Evolutionary conservation across 2,113 vertebrate species (phyloP).

Genomic region (Plectropomus leopardus): DNA sequence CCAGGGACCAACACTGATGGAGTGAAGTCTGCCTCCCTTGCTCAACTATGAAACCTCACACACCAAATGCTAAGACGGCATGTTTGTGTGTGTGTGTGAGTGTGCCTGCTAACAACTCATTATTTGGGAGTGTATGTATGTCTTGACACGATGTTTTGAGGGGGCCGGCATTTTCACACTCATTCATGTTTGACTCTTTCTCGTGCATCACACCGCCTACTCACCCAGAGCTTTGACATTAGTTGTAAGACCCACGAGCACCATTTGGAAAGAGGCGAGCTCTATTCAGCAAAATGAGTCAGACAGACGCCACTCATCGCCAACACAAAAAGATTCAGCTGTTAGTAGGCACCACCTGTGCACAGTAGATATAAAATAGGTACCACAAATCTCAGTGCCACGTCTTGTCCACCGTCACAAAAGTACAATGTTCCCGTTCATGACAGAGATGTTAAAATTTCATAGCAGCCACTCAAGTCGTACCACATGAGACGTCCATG

Average conservation of each 20-base stretch:
- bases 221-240: slow-evolving; percentile 3
- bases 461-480: slow-evolving; percentile 20
- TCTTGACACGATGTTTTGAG: slow-evolving; percentile 15
- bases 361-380: slow-evolving; percentile 10
- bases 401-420: slow-evolving; percentile 1
- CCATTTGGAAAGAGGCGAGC: slow-evolving; percentile 2
- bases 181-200: background rate
- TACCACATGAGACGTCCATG: slow-evolving; percentile 28
- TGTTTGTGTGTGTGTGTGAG: background rate
- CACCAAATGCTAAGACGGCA: background rate
- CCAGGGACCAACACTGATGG: slow-evolving; percentile 62
- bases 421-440: slow-evolving; percentile 2
- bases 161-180: slow-evolving; percentile 2
- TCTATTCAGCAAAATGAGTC: background rate
- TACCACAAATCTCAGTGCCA: background rate
- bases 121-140: background rate
- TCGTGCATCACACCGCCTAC: background rate
- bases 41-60: slow-evolving; percentile 40
- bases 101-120: background rate
- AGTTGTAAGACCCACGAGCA: background rate
- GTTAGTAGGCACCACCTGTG: slow-evolving; percentile 1
- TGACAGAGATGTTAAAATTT: slow-evolving; percentile 31
- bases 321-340: background rate
- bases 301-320: background rate
- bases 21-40: slow-evolving; percentile 51